These are phyloP conservation scores for Nibea coibor DNA, from an alignment of 2,113 vertebrate species.

Conservation along the genomic window DNA sequence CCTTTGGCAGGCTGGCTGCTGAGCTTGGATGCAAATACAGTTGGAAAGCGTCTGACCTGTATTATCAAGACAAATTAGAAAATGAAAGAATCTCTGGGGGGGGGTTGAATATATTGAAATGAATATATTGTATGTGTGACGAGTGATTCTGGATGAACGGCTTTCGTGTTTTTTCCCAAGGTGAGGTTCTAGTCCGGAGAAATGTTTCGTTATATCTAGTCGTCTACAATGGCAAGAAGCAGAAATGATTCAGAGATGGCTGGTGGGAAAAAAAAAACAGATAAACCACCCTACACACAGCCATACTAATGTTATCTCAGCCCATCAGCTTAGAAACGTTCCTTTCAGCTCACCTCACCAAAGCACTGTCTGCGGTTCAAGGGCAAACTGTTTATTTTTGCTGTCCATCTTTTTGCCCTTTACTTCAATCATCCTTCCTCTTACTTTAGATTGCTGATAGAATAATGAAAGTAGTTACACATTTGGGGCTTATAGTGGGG, in stretches of 20 bases:
- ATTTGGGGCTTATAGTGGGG: constrained; percentile 15
- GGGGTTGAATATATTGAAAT: no score
- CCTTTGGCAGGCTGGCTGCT: constrained; percentile 20
- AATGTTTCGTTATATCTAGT: neutral
- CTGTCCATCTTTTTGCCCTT: constrained; percentile 69
- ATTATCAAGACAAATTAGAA: neutral
- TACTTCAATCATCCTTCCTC: constrained; percentile 69
- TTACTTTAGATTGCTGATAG: constrained; percentile 65
- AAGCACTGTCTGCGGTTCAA: constrained; percentile 63
- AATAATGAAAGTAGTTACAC: constrained; percentile 68
- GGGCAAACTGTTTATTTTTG: constrained; percentile 71
- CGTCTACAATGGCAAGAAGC: neutral
- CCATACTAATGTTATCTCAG: constrained; percentile 57
- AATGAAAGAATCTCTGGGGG: neutral
- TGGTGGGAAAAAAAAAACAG: neutral
- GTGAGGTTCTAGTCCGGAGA: neutral
- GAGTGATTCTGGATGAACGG: neutral
- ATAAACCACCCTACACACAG: constrained; percentile 12
- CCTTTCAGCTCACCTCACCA: constrained; percentile 39
- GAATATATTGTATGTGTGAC: no score
- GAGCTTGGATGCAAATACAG: constrained; percentile 27
- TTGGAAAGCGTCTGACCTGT: neutral
- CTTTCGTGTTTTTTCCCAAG: neutral
- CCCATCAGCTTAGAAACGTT: constrained; percentile 58
- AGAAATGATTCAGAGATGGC: neutral